These are phyloP conservation scores for Hapalemur alaotrensis DNA, from an alignment of 2,797 vertebrate genomes.

Conservation along the genomic window DNA sequence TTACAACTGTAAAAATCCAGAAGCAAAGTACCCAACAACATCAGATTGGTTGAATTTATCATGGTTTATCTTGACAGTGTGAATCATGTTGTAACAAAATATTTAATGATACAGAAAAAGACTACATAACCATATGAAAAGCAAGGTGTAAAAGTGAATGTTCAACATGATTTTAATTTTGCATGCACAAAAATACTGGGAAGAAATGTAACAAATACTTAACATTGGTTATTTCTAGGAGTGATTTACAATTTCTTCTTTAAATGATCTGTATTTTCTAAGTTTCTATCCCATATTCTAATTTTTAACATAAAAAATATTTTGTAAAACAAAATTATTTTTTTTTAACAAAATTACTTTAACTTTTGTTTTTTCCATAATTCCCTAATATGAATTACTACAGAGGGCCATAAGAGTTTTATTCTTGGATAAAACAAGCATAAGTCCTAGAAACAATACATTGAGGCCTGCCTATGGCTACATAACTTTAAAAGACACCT, in stretches of 20 bases:
- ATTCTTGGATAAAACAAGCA: not conserved
- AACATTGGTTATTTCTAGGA: not conserved
- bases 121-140: not conserved
- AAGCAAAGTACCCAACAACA: not conserved
- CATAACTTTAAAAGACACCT: constrained; percentile 16
- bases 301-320: constrained; percentile 6
- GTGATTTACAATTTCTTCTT: not conserved
- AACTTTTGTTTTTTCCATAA: not conserved
- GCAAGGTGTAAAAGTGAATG: not conserved
- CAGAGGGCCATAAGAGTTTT: not conserved
- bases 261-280: constrained; percentile 1
- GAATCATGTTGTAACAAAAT: not conserved
- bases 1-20: not conserved
- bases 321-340: constrained; percentile 18
- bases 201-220: not conserved
- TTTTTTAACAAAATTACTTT: constrained; percentile 1
- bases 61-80: not conserved
- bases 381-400: not conserved
- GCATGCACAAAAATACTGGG: not conserved
- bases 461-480: not conserved
- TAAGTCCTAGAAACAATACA: not conserved
- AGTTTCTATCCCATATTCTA: constrained; percentile 6
- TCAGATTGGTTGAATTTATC: not conserved
- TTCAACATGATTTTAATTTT: constrained; percentile 18
- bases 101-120: not conserved